Percentiles rank a stretch among this genome's conserved stretches.
Conservation (phyloP, 1,140 invertebrate species). For the Tetragnatha versicolor region DNA sequence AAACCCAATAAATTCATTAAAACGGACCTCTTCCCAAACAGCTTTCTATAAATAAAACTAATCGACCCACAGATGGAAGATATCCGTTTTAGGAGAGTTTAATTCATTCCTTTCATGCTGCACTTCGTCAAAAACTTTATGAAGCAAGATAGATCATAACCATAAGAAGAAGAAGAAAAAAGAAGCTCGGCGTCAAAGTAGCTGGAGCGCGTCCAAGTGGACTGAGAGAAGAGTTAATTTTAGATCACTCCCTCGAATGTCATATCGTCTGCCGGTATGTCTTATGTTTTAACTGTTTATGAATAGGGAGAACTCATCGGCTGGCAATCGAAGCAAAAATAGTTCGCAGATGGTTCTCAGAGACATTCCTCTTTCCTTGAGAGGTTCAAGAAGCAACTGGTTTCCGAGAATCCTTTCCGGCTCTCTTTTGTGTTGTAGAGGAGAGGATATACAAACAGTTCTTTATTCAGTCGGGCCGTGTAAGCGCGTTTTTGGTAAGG, state of each 20-base stretch:
- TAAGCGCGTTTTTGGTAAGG: too few species aligned
- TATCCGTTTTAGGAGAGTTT: too few species aligned
- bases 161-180: neutral
- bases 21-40: too few species aligned
- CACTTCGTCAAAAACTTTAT: slow-evolving; percentile 22
- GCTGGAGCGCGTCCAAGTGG: slow-evolving; percentile 14
- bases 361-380: neutral
- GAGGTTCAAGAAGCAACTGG: neutral
- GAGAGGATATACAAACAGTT: too few species aligned
- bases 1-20: too few species aligned
- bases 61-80: too few species aligned
- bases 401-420: neutral
- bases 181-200: neutral
- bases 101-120: too few species aligned
- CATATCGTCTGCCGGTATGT: slow-evolving; percentile 23
- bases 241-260: slow-evolving; percentile 19
- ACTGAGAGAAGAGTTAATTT: slow-evolving; percentile 11
- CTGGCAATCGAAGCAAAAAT: neutral
- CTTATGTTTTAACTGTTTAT: slow-evolving; percentile 46
- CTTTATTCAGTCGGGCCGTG: too few species aligned
- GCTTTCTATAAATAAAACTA: too few species aligned
- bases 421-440: too few species aligned
- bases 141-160: neutral
- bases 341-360: neutral
- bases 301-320: slow-evolving; percentile 16